Conservation (phyloP, 2,888 invertebrate species). For the Eupithecia dodoneata region DNA sequence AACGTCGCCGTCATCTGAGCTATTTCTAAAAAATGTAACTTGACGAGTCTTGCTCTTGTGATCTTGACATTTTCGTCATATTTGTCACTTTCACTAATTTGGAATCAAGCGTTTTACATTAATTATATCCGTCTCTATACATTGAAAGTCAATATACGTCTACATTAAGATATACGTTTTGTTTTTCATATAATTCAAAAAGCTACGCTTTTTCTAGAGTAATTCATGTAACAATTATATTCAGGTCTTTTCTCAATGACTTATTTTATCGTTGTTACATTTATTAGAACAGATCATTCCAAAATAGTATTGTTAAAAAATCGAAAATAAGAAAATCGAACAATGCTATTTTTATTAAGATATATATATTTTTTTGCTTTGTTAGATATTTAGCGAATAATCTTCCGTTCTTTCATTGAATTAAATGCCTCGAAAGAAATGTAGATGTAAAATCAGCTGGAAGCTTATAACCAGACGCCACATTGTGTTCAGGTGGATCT, state of each 20-base stretch:
- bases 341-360: too few species aligned
- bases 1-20: slow-evolving; percentile 3
- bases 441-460: slow-evolving; percentile 51
- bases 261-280: neutral
- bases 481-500: neutral
- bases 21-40: slow-evolving; percentile 15
- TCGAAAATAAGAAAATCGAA: too few species aligned
- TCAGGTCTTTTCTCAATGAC: neutral
- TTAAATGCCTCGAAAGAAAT: slow-evolving; percentile 72
- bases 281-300: neutral
- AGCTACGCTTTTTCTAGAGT: slow-evolving; percentile 16
- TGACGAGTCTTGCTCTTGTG: slow-evolving; percentile 14
- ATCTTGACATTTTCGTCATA: slow-evolving; percentile 18
- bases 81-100: slow-evolving; percentile 26
- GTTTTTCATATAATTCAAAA: neutral
- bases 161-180: neutral
- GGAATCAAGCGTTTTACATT: slow-evolving; percentile 5
- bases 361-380: slow-evolving; percentile 69
- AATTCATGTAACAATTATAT: slow-evolving; percentile 15
- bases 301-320: slow-evolving; percentile 16
- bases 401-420: slow-evolving; percentile 63
- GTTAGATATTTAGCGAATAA: too few species aligned
- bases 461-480: neutral
- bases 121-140: neutral
- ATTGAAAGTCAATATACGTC: neutral